Base-by-base conservation (phyloP, 2,888 invertebrate genomes). In the Himalopsyche japonica region DNA sequence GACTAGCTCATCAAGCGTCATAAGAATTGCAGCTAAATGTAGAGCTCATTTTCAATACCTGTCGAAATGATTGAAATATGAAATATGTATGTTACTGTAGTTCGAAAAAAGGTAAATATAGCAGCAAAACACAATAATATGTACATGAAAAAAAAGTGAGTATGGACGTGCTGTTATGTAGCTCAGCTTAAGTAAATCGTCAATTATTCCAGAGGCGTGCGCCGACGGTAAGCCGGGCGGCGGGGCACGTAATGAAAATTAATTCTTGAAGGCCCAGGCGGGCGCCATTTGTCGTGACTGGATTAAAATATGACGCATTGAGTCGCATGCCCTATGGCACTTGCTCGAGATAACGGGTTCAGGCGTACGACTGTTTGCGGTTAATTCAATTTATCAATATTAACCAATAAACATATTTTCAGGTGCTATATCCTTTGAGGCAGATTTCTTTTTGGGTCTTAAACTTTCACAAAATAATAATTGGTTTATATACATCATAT, bases 161-260 rank as follows among this genome's bases (percentile, higher is more conserved):
- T n/a, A 57, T n/a, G 24, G 24, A 57, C 57, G 57, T 57, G 57
- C 24, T 24, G 24, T 57, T 57, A 20, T 20, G 24, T 57, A 57
- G 24, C 57, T 57, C 57, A 57, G 57, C 57, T 24, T 24, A 24
- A 57, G 57, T 57, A 57, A 20, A 57, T 76, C 76, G 76, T 34
- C 30, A n/a, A 30, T 76, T 34, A 34, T 76, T 34, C 76, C 79
- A 24, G 79, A 24, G 57, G 79, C 64, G 77, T 57, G 37, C 48
- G 32, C 30, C 48, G 57, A 57, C 24, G 79, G 79, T 27, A 34
- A 82, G 64, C 43, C 80, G 80, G 76, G 83, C 48, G 70, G 79
- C 80, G 30, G 79, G 76, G 79, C 83, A 84, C 86, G 84, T 85
- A 86, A 85, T 86, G 86, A 83, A 83, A 86, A 86, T 86, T 86